Conservation (phyloP, 2,113 vertebrate genomes). For the Peromyscus maniculatus region DNA sequence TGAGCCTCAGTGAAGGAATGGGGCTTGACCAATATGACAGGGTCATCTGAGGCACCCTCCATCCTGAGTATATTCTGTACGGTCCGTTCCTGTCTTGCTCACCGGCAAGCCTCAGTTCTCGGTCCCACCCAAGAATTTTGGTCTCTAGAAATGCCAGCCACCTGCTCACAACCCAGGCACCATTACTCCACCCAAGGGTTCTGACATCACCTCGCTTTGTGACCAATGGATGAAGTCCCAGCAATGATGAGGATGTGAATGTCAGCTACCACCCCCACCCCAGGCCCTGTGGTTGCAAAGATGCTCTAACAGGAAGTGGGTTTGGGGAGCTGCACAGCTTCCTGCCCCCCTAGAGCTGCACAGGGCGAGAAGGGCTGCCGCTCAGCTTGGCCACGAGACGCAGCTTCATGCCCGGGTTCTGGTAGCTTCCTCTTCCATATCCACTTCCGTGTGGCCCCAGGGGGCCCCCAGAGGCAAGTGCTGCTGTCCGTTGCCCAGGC, state of each 20-base stretch:
- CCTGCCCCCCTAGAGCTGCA: conserved; percentile 65
- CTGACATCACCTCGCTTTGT: conserved; percentile 59
- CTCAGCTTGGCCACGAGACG: conserved; percentile 76
- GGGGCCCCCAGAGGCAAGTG: conserved; percentile 56
- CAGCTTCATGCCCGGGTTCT: conserved; percentile 67
- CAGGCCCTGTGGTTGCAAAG: conserved; percentile 84
- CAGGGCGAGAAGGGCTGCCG: conserved; percentile 54
- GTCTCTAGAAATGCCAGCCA: conserved; percentile 36
- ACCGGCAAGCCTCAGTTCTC: neutral
- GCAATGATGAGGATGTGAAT: conserved; percentile 70
- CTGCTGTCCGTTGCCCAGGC: conserved; percentile 55
- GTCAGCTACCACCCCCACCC: conserved; percentile 76
- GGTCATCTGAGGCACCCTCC: fast-evolving
- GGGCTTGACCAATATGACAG: neutral
- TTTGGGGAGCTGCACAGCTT: conserved; percentile 79
- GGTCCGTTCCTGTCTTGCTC: neutral
- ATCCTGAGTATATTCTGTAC: too few relatives aligned
- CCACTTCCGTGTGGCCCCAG: conserved; percentile 71
- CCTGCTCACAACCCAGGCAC: conserved; percentile 23
- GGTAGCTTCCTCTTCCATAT: conserved; percentile 75
- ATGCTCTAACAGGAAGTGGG: conserved; percentile 87
- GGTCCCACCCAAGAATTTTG: neutral
- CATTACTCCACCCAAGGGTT: conserved; percentile 43
- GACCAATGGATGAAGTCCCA: conserved; percentile 59
- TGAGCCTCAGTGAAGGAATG: neutral